These are phyloP conservation scores for Psilopogon haemacephalus DNA, from an alignment of 2,113 vertebrate species.

Conservation along the genomic window DNA sequence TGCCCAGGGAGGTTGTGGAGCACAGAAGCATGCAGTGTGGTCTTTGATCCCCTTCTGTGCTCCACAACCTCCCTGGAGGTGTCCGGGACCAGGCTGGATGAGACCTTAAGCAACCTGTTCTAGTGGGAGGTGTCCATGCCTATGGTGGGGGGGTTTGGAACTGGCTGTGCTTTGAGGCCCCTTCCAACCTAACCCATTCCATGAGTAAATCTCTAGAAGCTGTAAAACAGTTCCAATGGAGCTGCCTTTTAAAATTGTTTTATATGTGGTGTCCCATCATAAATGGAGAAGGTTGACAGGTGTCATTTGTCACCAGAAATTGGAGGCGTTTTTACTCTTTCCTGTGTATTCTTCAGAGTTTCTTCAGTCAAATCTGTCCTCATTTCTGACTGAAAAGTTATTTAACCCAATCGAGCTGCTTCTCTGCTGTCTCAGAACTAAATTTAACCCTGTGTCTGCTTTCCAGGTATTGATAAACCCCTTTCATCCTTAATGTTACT, in stretches of 20 bases:
- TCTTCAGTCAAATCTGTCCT: not conserved
- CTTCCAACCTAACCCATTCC: no score
- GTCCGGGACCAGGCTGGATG: no score
- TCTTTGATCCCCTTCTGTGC: no score
- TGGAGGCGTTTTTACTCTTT: not conserved
- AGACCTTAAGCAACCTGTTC: no score
- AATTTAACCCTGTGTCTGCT: conserved; percentile 9
- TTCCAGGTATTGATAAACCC: conserved; percentile 16
- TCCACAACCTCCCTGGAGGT: no score
- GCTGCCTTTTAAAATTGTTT: not conserved
- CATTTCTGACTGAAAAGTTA: not conserved
- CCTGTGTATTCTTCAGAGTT: not conserved
- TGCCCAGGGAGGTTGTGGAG: no score
- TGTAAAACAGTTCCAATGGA: not conserved
- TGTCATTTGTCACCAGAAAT: not conserved
- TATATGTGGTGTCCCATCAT: not conserved
- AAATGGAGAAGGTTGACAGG: not conserved
- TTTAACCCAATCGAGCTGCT: not conserved
- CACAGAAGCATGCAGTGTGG: no score
- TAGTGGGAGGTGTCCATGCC: no score
- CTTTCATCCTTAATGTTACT: not conserved
- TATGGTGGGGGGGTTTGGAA: no score
- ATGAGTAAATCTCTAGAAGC: not conserved
- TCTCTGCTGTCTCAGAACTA: not conserved
- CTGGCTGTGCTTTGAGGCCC: no score